phyloP scores from a whole-genome alignment of 2,888 invertebrate species.

The Listrodromus nycthemerus region DNA sequence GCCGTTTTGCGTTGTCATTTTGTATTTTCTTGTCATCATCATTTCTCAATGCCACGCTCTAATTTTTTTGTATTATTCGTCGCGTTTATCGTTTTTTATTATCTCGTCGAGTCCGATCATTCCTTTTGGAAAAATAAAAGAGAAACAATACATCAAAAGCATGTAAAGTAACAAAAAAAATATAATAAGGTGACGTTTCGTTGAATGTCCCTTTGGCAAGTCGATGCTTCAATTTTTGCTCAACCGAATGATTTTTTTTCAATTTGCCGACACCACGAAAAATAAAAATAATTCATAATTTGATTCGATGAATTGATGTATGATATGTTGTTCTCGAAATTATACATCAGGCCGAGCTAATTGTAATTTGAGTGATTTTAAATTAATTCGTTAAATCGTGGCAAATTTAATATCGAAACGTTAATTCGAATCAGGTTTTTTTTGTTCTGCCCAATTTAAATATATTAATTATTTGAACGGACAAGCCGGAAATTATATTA shows the following conservation, averaged over 20 bases:
- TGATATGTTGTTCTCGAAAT: background rate
- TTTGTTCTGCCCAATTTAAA: too few relatives aligned
- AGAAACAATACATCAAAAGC: conserved; percentile 1
- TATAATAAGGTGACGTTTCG: background rate
- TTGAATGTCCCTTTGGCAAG: background rate
- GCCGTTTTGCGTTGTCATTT: conserved; percentile 71
- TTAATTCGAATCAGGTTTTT: too few relatives aligned
- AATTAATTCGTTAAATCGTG: too few relatives aligned
- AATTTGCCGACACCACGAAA: background rate
- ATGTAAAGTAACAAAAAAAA: too few relatives aligned
- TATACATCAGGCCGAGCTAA: background rate
- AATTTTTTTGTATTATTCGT: conserved; percentile 27
- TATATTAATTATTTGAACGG: too few relatives aligned
- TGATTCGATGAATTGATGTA: background rate
- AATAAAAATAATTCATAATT: background rate
- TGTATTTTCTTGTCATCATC: conserved; percentile 41
- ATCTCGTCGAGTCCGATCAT: conserved; percentile 57
- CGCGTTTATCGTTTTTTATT: background rate
- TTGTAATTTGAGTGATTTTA: background rate
- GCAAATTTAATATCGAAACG: too few relatives aligned
- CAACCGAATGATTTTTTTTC: background rate
- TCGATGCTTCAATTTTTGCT: background rate
- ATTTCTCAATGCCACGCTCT: conserved; percentile 35
- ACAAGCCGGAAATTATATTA: too few relatives aligned
- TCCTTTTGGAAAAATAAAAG: conserved; percentile 64